Percentiles rank a stretch among this genome's conserved stretches.
phyloP scores from a whole-genome alignment of 1,140 invertebrate species.

The Lepidurus packardi region DNA sequence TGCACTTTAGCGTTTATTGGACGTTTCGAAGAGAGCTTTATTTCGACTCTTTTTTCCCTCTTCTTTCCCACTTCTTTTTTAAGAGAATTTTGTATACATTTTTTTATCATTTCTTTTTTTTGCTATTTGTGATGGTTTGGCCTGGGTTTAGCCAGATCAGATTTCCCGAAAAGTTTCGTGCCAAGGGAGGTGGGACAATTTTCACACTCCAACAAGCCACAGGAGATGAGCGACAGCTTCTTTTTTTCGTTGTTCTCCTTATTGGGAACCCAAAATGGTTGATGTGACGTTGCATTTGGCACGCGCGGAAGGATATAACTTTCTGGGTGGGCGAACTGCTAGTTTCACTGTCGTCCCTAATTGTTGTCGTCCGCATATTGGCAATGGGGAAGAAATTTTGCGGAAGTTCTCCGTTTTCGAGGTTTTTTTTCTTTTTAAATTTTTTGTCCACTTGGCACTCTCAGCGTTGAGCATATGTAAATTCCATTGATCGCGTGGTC shows the following conservation, averaged over 20 bases:
- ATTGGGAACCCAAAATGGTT: not conserved
- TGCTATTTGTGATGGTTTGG: not conserved
- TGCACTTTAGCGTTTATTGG: not conserved
- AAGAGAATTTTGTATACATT: not conserved
- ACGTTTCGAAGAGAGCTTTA: not conserved
- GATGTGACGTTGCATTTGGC: no score
- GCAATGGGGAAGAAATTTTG: not conserved
- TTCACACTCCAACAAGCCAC: constrained; percentile 1
- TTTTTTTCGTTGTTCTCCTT: constrained; percentile 24
- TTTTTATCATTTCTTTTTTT: not conserved
- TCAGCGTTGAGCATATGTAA: not conserved
- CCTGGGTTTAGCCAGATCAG: not conserved
- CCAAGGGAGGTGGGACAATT: not conserved
- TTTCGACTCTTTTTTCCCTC: not conserved
- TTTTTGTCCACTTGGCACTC: not conserved
- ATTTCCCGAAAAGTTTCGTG: not conserved
- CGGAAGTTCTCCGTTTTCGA: not conserved
- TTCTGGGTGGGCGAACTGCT: no score
- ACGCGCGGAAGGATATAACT: no score
- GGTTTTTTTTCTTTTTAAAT: not conserved
- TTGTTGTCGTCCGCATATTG: not conserved
- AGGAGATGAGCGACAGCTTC: constrained; percentile 5
- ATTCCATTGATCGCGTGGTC: not conserved
- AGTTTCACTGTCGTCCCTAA: no score
- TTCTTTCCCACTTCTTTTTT: not conserved